phyloP scores from a whole-genome alignment of 2,888 invertebrate species.

The Scaptodrosophila latifasciaeformis region DNA sequence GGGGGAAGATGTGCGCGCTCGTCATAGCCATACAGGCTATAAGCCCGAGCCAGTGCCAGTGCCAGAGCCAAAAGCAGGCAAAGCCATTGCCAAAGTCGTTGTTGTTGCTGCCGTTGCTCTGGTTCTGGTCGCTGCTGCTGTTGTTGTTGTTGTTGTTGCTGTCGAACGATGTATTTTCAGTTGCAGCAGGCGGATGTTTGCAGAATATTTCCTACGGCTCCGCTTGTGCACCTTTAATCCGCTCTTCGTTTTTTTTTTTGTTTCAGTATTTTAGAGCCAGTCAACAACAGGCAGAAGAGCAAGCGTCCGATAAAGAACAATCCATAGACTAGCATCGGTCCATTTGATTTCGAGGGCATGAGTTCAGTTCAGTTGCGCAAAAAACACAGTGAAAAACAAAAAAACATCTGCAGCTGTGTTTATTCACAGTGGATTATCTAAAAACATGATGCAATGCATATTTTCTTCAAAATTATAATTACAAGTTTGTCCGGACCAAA shows the following conservation, averaged over 20 bases:
- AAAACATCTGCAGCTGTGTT: constrained; percentile 60
- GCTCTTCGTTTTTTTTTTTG: constrained; percentile 44
- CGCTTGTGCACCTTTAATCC: constrained; percentile 70
- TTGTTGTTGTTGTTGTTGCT: constrained; percentile 27
- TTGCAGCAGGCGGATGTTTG: constrained; percentile 73
- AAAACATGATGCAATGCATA: constrained; percentile 5
- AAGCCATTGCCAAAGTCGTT: constrained; percentile 36
- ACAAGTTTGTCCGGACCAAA: too few relatives aligned
- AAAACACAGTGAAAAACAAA: constrained; percentile 15
- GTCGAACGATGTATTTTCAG: constrained; percentile 62
- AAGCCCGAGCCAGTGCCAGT: too few relatives aligned
- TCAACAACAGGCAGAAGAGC: constrained; percentile 11
- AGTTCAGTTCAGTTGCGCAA: constrained; percentile 12
- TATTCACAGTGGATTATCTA: constrained; percentile 47
- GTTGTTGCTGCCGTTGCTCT: constrained; percentile 18
- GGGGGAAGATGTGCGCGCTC: constrained; percentile 62
- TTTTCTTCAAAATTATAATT: background rate
- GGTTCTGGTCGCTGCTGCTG: constrained; percentile 13
- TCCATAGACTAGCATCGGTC: constrained; percentile 40
- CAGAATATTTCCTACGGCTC: constrained; percentile 64
- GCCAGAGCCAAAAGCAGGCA: constrained; percentile 22
- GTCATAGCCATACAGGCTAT: constrained; percentile 29
- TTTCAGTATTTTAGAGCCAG: constrained; percentile 13
- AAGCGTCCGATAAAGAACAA: constrained; percentile 45
- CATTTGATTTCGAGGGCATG: constrained; percentile 55